Evolutionary conservation across 2,797 vertebrate species (phyloP).

Genomic region (Avahi laniger): DNA sequence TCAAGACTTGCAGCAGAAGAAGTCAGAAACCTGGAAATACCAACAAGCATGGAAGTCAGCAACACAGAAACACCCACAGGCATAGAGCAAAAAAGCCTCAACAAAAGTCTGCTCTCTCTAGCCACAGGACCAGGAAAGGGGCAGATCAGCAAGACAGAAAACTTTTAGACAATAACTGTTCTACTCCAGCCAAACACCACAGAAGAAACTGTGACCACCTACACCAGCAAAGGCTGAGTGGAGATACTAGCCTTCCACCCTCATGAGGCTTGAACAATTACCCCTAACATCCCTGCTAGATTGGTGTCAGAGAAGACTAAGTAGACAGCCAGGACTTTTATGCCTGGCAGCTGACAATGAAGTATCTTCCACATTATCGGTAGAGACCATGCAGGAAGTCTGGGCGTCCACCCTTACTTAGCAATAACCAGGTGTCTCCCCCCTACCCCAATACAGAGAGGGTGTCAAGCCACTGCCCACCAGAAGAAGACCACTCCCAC

Average conservation of each 20-base stretch:
- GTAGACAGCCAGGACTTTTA: not conserved
- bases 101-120: not conserved
- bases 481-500: not conserved
- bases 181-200: not conserved
- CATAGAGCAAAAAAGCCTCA: not conserved
- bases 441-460: not conserved
- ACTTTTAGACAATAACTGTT: not conserved
- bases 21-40: not conserved
- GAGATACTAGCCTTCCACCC: not conserved
- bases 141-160: not conserved
- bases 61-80: not conserved
- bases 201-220: not conserved
- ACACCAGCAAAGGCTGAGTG: not conserved
- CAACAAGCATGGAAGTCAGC: not conserved
- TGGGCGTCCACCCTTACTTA: not conserved
- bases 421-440: not conserved
- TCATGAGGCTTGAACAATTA: not conserved
- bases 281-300: not conserved
- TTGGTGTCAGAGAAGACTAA: not conserved
- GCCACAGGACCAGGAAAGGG: not conserved
- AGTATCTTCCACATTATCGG: not conserved
- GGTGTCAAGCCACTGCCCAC: not conserved
- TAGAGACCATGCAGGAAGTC: not conserved
- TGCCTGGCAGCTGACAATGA: not conserved
- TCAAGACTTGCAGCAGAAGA: not conserved